phyloP scores from a whole-genome alignment of 2,113 vertebrate species.

The Channa maculata region DNA sequence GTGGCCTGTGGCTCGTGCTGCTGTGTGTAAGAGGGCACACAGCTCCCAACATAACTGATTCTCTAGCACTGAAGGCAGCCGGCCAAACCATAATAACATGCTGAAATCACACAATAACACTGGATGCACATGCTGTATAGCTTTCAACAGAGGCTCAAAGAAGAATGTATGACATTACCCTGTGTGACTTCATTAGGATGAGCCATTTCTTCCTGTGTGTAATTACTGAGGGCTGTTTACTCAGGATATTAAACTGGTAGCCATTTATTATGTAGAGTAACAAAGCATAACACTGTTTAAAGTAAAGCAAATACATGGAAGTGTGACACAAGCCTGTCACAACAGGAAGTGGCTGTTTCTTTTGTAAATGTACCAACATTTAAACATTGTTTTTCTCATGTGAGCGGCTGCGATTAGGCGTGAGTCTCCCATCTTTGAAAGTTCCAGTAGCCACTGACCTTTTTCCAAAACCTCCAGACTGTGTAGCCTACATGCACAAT shows the following conservation, averaged over 20 bases:
- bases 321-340: not conserved
- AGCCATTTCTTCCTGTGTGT: conserved; percentile 62
- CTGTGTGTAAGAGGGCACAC: conserved; percentile 17
- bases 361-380: conserved; percentile 1
- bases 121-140: conserved; percentile 21
- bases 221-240: conserved; percentile 66
- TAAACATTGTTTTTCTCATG: conserved; percentile 16
- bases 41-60: conserved; percentile 36
- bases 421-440: not conserved
- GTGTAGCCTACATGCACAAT: not conserved
- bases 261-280: conserved; percentile 54
- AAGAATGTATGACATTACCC: conserved; percentile 57
- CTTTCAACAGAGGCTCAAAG: conserved; percentile 30
- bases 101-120: conserved; percentile 36
- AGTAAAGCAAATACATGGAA: conserved; percentile 26
- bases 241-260: conserved; percentile 64
- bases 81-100: conserved; percentile 18
- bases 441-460: not conserved
- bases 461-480: not conserved
- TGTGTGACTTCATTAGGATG: conserved; percentile 63
- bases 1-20: conserved; percentile 26
- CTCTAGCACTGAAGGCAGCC: conserved; percentile 13
- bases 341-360: conserved; percentile 23
- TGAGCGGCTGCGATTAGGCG: not conserved
- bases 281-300: conserved; percentile 26